Evolutionary conservation across 2,888 invertebrate species (phyloP).

Genomic region (Melanchra persicariae): DNA sequence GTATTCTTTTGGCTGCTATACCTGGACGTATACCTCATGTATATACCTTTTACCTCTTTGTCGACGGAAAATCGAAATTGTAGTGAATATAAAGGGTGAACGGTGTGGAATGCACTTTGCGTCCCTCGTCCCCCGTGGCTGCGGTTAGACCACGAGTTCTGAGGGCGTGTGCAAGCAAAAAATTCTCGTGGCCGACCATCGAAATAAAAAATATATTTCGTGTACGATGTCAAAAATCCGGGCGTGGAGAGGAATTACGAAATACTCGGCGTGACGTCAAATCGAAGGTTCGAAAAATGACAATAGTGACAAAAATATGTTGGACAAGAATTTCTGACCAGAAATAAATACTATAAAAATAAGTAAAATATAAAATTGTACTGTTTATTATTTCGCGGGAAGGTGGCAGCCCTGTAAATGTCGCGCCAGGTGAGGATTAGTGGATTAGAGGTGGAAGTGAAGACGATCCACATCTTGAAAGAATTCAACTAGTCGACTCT

Average conservation of each 20-base stretch:
- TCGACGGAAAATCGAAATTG: conserved; percentile 45
- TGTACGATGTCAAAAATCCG: conserved; percentile 17
- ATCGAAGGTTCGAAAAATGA: conserved; percentile 3
- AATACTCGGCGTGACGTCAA: conserved; percentile 1
- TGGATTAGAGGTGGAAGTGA: conserved; percentile 50
- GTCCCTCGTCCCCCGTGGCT: conserved; percentile 29
- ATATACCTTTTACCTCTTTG: conserved; percentile 20
- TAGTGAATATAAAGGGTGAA: conserved; percentile 51
- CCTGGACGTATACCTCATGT: neutral
- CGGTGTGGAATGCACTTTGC: conserved; percentile 55
- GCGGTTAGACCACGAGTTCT: conserved; percentile 51
- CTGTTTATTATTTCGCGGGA: conserved; percentile 25
- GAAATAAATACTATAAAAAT: neutral
- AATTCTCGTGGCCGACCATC: conserved; percentile 33
- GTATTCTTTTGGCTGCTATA: neutral
- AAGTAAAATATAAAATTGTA: conserved; percentile 1
- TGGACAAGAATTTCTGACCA: neutral
- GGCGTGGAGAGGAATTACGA: conserved; percentile 1
- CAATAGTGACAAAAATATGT: neutral
- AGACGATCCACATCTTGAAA: conserved; percentile 54
- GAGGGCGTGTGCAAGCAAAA: conserved; percentile 32
- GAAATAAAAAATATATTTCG: conserved; percentile 36
- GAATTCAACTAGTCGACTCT: conserved; percentile 18
- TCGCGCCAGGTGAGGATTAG: conserved; percentile 55
- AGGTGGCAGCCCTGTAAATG: conserved; percentile 44